phyloP scores from a whole-genome alignment of 2,797 vertebrate genomes.

The Coregonus sp. region DNA sequence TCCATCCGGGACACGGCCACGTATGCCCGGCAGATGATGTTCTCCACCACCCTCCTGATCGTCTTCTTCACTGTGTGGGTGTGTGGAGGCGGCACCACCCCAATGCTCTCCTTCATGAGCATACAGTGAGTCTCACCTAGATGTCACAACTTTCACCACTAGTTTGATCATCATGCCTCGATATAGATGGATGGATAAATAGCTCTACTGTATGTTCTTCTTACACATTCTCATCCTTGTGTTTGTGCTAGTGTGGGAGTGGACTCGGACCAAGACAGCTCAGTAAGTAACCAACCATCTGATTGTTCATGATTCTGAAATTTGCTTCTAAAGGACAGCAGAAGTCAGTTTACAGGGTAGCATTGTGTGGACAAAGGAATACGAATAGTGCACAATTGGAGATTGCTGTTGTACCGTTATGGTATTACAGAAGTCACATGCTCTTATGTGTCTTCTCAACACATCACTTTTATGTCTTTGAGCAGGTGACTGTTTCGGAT shows the following conservation, averaged over 20 bases:
- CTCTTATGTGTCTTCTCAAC: neutral
- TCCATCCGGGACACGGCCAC: constrained; percentile 95
- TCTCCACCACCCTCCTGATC: constrained; percentile 82
- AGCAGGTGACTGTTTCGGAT: constrained; percentile 76
- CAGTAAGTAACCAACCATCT: constrained; percentile 71
- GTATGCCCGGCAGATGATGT: constrained; percentile 95
- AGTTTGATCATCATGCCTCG: neutral
- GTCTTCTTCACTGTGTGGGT: constrained; percentile 98
- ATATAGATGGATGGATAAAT: neutral
- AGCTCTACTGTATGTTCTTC: neutral
- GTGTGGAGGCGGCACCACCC: constrained; percentile 91
- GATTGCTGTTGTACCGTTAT: neutral
- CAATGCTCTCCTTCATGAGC: constrained; percentile 83
- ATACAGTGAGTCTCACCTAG: constrained; percentile 28
- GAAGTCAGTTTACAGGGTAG: neutral
- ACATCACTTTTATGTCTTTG: constrained; percentile 19
- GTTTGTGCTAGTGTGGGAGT: constrained; percentile 82
- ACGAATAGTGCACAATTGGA: neutral
- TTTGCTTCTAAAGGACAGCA: neutral
- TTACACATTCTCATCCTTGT: neutral
- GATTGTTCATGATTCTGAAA: neutral
- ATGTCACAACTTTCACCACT: neutral
- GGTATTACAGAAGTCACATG: neutral
- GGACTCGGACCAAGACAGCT: constrained; percentile 81
- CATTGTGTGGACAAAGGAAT: neutral